Evolutionary conservation across 2,888 invertebrate species (phyloP).

Genomic region (Resseliella maxima): DNA sequence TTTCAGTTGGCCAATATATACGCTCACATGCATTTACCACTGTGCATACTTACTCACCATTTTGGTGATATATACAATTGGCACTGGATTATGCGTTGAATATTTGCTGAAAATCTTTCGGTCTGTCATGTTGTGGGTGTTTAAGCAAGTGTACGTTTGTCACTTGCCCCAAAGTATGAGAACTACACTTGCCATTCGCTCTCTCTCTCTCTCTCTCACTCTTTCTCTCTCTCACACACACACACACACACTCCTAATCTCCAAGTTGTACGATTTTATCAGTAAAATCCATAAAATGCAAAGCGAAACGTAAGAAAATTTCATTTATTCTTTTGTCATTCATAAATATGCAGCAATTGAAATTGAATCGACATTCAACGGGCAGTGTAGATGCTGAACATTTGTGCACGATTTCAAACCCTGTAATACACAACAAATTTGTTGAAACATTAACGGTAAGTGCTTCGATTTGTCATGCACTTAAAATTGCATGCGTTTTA

Average conservation of each 20-base stretch:
- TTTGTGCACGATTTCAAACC: background rate
- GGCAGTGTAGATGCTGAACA: background rate
- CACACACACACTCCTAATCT: background rate
- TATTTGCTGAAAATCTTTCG: background rate
- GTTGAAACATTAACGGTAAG: slow-evolving; percentile 44
- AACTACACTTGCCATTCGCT: background rate
- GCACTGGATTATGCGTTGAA: background rate
- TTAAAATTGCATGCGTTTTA: slow-evolving; percentile 48
- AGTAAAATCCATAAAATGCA: background rate
- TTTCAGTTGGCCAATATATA: background rate
- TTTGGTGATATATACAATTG: background rate
- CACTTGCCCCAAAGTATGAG: background rate
- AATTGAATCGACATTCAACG: background rate
- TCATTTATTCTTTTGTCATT: slow-evolving; percentile 5
- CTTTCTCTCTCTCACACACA: background rate
- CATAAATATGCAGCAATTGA: slow-evolving; percentile 33
- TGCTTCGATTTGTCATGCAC: slow-evolving; percentile 51
- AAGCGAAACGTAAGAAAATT: slow-evolving; percentile 11
- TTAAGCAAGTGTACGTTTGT: slow-evolving; percentile 22
- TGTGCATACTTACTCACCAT: background rate
- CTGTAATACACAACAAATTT: slow-evolving; percentile 1
- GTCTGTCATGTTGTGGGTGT: background rate
- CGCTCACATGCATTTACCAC: background rate
- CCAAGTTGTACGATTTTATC: background rate
- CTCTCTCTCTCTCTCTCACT: too few species aligned